A percentile compares a stretch with the other conserved stretches of the same genome.
Evolutionary conservation across 2,797 vertebrate genomes (phyloP).

Genomic region (Numenius phaeopus): DNA sequence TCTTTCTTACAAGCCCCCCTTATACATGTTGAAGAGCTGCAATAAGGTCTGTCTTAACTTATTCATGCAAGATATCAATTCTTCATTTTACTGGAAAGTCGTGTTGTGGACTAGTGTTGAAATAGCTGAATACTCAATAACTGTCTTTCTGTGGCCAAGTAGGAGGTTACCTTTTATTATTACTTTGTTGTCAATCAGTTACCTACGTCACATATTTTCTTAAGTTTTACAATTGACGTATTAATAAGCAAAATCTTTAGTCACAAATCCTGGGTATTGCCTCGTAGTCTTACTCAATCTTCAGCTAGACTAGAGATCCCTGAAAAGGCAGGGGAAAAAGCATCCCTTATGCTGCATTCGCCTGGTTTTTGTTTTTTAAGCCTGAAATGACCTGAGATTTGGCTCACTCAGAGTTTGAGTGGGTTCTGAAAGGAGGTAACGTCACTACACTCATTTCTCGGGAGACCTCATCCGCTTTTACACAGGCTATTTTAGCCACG

Average conservation of each 20-base stretch:
- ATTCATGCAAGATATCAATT: rapidly evolving
- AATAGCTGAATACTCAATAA: neutral
- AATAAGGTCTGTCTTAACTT: neutral
- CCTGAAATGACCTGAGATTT: conserved; percentile 36
- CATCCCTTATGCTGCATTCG: neutral
- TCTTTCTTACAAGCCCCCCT: neutral
- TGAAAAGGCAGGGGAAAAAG: neutral
- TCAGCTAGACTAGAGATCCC: neutral
- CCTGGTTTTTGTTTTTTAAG: conserved; percentile 9
- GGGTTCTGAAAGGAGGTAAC: conserved; percentile 36
- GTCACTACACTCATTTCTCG: neutral
- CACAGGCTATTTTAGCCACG: conserved; percentile 8
- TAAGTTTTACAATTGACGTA: neutral
- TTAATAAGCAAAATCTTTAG: neutral
- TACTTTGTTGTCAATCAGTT: neutral
- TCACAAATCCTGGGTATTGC: neutral
- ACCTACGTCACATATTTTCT: neutral
- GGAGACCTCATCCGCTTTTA: conserved; percentile 53
- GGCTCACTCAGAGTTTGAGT: neutral
- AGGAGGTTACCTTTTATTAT: neutral
- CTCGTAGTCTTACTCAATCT: neutral
- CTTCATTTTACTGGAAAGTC: neutral
- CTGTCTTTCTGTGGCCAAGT: neutral
- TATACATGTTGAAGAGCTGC: neutral
- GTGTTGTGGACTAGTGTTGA: neutral